These are phyloP conservation scores for Astur gentilis DNA, from an alignment of 2,113 vertebrate genomes.

Conservation along the genomic window DNA sequence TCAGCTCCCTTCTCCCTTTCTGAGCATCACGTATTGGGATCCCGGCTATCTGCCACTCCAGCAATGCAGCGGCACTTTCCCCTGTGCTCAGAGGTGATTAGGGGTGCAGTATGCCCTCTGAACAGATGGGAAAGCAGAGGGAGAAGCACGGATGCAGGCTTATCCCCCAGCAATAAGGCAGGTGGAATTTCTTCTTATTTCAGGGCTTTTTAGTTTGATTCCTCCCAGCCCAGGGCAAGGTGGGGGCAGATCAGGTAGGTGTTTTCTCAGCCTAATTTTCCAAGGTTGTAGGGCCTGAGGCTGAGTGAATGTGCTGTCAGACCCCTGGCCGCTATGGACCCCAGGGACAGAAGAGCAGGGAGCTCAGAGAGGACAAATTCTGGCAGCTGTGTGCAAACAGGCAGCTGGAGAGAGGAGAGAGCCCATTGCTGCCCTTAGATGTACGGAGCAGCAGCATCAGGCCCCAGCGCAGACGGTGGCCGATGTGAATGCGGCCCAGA, in stretches of 20 bases:
- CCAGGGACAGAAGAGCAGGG: background rate
- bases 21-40: background rate
- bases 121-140: background rate
- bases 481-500: fast-evolving
- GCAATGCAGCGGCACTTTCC: background rate
- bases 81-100: background rate
- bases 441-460: background rate
- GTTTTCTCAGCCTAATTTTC: background rate
- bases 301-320: background rate
- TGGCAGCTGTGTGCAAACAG: background rate
- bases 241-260: background rate
- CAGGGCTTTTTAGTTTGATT: background rate
- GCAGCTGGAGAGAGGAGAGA: background rate
- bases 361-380: background rate
- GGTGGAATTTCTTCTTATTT: background rate
- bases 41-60: background rate
- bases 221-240: background rate
- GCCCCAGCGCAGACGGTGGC: background rate
- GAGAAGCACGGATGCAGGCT: background rate
- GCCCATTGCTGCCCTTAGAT: background rate
- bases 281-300: background rate
- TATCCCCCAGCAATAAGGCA: background rate
- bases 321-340: background rate
- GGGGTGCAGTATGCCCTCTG: background rate
- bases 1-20: background rate